phyloP scores from a whole-genome alignment of 2,797 vertebrate species.

The Mormyrops attenuatus region DNA sequence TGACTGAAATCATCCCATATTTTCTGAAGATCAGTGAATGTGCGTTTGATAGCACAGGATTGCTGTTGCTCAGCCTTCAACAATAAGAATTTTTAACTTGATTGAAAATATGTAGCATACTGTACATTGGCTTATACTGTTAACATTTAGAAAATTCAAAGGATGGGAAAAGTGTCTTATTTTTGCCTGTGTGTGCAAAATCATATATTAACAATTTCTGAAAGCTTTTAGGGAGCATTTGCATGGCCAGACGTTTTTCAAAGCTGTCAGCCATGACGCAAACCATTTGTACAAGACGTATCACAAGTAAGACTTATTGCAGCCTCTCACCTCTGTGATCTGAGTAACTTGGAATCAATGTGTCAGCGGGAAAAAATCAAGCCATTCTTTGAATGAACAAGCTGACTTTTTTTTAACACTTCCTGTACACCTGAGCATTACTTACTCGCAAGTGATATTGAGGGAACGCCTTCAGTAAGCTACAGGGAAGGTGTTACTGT shows the following conservation, averaged over 20 bases:
- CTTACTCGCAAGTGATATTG: not conserved
- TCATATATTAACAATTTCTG: not conserved
- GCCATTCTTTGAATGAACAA: slow-evolving; percentile 8
- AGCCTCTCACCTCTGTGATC: slow-evolving; percentile 16
- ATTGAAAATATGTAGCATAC: not conserved
- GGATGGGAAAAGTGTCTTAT: not conserved
- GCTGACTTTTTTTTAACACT: not conserved
- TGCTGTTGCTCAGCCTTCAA: not conserved
- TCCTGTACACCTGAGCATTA: not conserved
- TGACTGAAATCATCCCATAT: not conserved
- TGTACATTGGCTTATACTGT: not conserved
- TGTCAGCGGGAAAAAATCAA: not conserved
- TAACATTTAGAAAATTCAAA: not conserved
- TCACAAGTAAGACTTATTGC: slow-evolving; percentile 13
- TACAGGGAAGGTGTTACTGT: not conserved
- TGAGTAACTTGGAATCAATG: slow-evolving; percentile 20
- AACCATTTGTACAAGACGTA: slow-evolving; percentile 13
- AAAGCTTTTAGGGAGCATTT: not conserved
- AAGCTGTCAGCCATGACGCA: not conserved
- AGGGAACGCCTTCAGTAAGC: not conserved
- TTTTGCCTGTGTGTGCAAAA: not conserved
- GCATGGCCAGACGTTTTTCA: not conserved
- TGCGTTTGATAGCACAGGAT: not conserved
- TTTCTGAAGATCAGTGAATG: not conserved
- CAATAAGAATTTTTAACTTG: not conserved